Evolutionary conservation across 2,888 invertebrate genomes (phyloP), one percentile per base, ranked within the genome.

Genomic region (Trichogramma dendrolimi): DNA sequence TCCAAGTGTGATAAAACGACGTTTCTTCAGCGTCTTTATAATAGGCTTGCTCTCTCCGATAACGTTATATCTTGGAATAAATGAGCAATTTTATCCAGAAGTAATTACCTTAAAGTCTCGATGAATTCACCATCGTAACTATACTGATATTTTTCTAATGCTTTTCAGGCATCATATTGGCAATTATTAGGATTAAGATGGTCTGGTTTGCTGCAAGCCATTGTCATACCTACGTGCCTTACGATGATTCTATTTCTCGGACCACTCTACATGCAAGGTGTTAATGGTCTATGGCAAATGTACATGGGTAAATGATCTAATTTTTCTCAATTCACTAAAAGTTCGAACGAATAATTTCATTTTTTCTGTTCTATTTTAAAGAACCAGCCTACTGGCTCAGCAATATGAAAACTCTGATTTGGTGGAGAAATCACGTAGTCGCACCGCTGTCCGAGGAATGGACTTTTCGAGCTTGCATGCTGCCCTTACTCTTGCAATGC

Each of bases 391-490:
- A 87, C 70, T 89, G 93, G 92, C 77, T 86, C 60, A 84, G 84
- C 60, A 88, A 86, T 70, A 81, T 88, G 64, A 85, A 83, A 70
- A 91, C 91, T 71, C 81, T 92, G 58, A 85, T 90, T 42, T 95
- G 94, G 94, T 83, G 94, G 71, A 83, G 96, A 64, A 94, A 94
- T 77, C 90, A 92, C 74, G 80, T 96, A 41, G 90, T 96, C 71
- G 96, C 96, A 1, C 97, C 96, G 0, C 78, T 96, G 56, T 92
- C 95, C 61, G 97, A 97, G 80, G 97, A 97, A 79, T 94, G 96
- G 83, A 94, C 94, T 6, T 97, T 94, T 80, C 84, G 97, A 68
- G 93, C 95, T 1, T 96, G 96, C 75, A 96, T 97, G 94, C 83
- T 96, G 80, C 95, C 96, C 4, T 78, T 96, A 48, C 82, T 97